Percentiles rank a stretch among this genome's conserved stretches.
These are phyloP conservation scores for Dinocampus coccinellae DNA, from an alignment of 2,888 invertebrate genomes.

Conservation along the genomic window DNA sequence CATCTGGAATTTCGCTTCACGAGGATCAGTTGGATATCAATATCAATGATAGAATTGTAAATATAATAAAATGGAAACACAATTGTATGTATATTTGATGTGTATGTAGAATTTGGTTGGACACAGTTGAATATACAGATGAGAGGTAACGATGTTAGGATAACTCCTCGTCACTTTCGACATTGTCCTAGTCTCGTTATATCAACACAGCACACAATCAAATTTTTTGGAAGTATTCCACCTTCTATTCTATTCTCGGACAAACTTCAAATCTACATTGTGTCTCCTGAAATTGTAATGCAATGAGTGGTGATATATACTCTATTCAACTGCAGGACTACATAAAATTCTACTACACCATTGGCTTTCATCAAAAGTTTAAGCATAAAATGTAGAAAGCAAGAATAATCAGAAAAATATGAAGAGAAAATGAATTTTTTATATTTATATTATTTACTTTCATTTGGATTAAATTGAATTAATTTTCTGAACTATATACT, in stretches of 20 bases:
- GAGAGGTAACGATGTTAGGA: conserved; percentile 13
- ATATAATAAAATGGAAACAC: not conserved
- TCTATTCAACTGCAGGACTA: not conserved
- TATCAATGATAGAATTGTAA: too few species aligned
- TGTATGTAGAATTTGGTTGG: conserved; percentile 22
- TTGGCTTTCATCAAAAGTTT: not conserved
- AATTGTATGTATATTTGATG: not conserved
- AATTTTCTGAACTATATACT: too few species aligned
- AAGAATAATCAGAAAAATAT: not conserved
- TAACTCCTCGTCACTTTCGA: conserved; percentile 39
- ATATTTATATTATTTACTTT: too few species aligned
- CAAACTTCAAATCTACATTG: conserved; percentile 17
- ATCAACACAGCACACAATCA: conserved; percentile 20
- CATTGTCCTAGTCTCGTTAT: conserved; percentile 39
- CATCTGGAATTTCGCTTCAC: too few species aligned
- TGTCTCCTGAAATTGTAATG: conserved; percentile 11
- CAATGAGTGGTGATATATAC: too few species aligned
- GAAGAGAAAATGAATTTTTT: too few species aligned
- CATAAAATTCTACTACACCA: not conserved
- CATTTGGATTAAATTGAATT: too few species aligned
- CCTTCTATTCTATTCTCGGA: not conserved
- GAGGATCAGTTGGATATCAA: too few species aligned
- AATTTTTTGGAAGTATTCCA: not conserved
- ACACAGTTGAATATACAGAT: conserved; percentile 25
- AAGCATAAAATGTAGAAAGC: not conserved